These are phyloP conservation scores for Spicauda simplicius DNA, from an alignment of 2,888 invertebrate genomes.

Conservation along the genomic window DNA sequence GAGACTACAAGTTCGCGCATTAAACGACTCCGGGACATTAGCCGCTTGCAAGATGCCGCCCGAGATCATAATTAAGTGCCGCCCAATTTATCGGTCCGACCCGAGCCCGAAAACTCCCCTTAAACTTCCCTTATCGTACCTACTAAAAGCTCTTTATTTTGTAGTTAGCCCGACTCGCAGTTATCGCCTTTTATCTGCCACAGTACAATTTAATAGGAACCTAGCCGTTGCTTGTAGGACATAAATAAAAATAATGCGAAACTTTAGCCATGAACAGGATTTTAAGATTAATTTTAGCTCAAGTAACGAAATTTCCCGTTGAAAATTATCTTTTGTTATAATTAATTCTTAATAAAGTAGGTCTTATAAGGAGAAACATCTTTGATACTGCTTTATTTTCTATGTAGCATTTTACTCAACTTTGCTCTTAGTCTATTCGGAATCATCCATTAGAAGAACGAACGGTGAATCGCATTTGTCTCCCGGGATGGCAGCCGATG, in stretches of 20 bases:
- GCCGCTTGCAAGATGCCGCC: conserved; percentile 84
- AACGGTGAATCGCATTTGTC: conserved; percentile 32
- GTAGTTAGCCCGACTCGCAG: conserved; percentile 74
- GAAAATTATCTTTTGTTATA: neutral
- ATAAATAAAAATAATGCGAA: conserved; percentile 21
- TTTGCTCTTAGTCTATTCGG: conserved; percentile 4
- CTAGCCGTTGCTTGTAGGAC: conserved; percentile 18
- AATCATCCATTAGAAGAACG: conserved; percentile 32
- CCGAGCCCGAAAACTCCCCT: conserved; percentile 79
- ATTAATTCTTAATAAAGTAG: neutral
- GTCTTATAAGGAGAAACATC: neutral
- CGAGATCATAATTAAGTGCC: conserved; percentile 85
- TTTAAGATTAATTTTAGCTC: conserved; percentile 19
- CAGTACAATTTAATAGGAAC: conserved; percentile 32
- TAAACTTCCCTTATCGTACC: conserved; percentile 82
- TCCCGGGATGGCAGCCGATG: conserved; percentile 30
- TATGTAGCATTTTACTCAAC: neutral
- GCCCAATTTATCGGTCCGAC: conserved; percentile 84
- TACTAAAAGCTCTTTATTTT: conserved; percentile 82
- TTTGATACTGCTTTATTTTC: neutral
- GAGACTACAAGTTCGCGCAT: conserved; percentile 83
- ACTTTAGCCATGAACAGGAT: conserved; percentile 35
- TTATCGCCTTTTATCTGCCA: conserved; percentile 75
- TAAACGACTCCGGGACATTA: conserved; percentile 84
- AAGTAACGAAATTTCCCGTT: neutral